Evolutionary conservation across 2,888 invertebrate species (phyloP).

Genomic region (Hyppa rectilinea): DNA sequence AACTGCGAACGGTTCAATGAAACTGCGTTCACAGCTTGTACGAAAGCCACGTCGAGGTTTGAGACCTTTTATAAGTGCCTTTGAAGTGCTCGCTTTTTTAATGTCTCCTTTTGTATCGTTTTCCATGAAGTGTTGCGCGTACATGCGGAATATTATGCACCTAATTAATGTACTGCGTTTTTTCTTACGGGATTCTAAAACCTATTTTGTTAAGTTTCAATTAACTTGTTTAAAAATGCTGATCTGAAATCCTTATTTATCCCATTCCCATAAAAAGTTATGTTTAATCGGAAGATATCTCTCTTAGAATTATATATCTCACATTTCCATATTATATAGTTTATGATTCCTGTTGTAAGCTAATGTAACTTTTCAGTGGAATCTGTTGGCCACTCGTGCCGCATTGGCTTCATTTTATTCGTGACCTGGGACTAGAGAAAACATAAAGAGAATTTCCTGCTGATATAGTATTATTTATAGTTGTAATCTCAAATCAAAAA

Average conservation of each 20-base stretch:
- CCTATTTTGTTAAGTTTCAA: not conserved
- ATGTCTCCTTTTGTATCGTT: constrained; percentile 51
- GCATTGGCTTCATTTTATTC: constrained; percentile 31
- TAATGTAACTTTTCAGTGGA: constrained; percentile 22
- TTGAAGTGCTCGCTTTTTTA: constrained; percentile 63
- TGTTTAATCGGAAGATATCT: not conserved
- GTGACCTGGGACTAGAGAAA: constrained; percentile 24
- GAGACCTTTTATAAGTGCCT: constrained; percentile 66
- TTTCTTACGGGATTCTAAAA: not conserved
- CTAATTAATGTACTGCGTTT: not conserved
- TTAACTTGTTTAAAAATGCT: not conserved
- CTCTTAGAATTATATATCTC: not conserved
- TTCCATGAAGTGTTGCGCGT: constrained; percentile 15
- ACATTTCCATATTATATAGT: constrained; percentile 3
- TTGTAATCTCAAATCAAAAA: not conserved
- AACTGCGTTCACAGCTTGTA: constrained; percentile 67
- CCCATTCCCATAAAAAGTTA: not conserved
- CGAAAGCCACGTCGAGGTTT: constrained; percentile 55
- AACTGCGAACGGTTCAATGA: constrained; percentile 70
- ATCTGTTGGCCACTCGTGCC: constrained; percentile 3
- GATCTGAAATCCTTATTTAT: not conserved
- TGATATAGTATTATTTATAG: constrained; percentile 30
- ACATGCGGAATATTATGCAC: constrained; percentile 19
- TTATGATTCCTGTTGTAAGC: not conserved
- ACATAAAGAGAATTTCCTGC: constrained; percentile 35